Evolutionary conservation across 2,113 vertebrate genomes (phyloP), one percentile per base, ranked within the genome.

Genomic region (Elephantulus edwardii): DNA sequence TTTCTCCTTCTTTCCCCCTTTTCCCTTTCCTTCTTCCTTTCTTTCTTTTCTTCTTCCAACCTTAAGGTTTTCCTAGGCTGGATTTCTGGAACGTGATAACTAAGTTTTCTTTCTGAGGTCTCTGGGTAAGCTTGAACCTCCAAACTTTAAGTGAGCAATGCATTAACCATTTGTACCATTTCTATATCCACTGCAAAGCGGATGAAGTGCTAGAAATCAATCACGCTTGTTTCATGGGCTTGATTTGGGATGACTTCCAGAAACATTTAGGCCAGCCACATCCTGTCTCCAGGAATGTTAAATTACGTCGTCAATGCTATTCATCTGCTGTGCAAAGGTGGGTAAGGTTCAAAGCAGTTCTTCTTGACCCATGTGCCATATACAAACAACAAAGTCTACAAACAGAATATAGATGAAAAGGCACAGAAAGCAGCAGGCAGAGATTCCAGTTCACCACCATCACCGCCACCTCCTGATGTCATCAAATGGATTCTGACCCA

Each of bases 291-390:
- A 16, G 8, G 11, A 78, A 38, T 38, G 42, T 38, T n/a, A 33
- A 54, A 28, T 30, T 16, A 48, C 24, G 1, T n/a, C 20, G 46
- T 0, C 17, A 7, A 30, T 4, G 3, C 1, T 28, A 8, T 38
- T 44, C 26, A 26, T n/a, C 28, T 8, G 6, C n/a, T 8, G 19
- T 64, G 16, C 2, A 16, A 2, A 3, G 38, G 20, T 24, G 40
- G 28, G 28, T 19, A 22, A 75, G 56, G 50, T 35, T 62, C 54
- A 9, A 20, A 2, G 6, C 1, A 19, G 10, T 66, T 8, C 5
- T 6, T 12, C 50, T 46, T 50, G 7, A n/a, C 46, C 30, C 28
- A 11, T 2, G 10, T 54, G 42, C 50, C 9, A 3, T 14, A 17
- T 2, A 1, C 10, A 68, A 40, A 26, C 4, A 8, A 3, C 1